These are phyloP conservation scores for Cryptosula pallasiana DNA, from an alignment of 2,888 invertebrate species.

Conservation along the genomic window DNA sequence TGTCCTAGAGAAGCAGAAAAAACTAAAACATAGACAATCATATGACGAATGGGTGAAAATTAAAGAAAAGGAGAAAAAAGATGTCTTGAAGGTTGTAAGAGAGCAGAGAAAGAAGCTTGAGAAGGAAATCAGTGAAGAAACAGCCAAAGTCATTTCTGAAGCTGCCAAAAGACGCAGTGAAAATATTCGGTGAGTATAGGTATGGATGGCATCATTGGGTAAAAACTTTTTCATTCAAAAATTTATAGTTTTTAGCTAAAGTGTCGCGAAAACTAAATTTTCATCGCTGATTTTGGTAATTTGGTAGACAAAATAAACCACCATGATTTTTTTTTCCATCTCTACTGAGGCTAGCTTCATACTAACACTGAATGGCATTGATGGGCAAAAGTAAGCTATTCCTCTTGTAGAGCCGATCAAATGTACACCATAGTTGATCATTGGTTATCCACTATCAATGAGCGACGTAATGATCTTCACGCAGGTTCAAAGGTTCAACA, in stretches of 20 bases:
- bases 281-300: too few species aligned
- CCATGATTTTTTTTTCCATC: too few species aligned
- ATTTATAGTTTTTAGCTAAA: too few species aligned
- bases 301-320: too few species aligned
- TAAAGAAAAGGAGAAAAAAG: slow-evolving; percentile 35
- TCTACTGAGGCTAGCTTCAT: neutral
- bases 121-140: slow-evolving; percentile 40
- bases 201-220: too few species aligned
- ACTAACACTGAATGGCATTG: neutral
- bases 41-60: slow-evolving; percentile 41
- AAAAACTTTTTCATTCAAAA: too few species aligned
- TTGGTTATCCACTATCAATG: slow-evolving; percentile 10
- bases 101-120: slow-evolving; percentile 33
- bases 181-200: slow-evolving; percentile 30
- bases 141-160: slow-evolving; percentile 37
- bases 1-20: slow-evolving; percentile 29
- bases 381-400: neutral
- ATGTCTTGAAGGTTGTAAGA: slow-evolving; percentile 32
- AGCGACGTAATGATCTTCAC: slow-evolving; percentile 17
- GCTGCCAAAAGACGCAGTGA: slow-evolving; percentile 36
- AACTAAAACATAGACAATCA: slow-evolving; percentile 28
- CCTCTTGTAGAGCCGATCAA: slow-evolving; percentile 10
- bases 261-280: too few species aligned
- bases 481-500: slow-evolving; percentile 5
- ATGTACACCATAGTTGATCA: slow-evolving; percentile 20